Conservation (phyloP, 1,140 invertebrate species). For the Pseudomyrmex sp. region DNA sequence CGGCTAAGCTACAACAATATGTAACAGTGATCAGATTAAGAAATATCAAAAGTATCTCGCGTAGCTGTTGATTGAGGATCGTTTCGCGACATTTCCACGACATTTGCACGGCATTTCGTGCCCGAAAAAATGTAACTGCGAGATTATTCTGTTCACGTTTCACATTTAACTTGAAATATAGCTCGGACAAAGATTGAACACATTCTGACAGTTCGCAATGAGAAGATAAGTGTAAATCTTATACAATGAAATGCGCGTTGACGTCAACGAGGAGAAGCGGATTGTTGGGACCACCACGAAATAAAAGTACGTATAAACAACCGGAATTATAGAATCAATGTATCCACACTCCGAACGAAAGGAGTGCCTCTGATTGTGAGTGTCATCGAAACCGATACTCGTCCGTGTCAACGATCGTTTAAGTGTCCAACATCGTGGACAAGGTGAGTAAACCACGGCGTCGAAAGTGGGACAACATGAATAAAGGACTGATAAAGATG, state of each 20-base stretch:
- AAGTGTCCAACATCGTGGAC: slow-evolving; percentile 69
- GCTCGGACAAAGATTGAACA: slow-evolving; percentile 1
- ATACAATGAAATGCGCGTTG: not conserved
- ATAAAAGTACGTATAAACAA: not conserved
- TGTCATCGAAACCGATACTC: slow-evolving; percentile 56
- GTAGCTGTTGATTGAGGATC: not conserved
- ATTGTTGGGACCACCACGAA: slow-evolving; percentile 40
- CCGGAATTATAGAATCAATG: slow-evolving; percentile 7
- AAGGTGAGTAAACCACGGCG: slow-evolving; percentile 72
- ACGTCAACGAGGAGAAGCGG: slow-evolving; percentile 29
- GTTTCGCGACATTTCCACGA: slow-evolving; percentile 19
- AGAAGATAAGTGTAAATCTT: not conserved
- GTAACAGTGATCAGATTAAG: not conserved
- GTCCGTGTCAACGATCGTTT: slow-evolving; percentile 77
- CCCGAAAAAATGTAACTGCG: not conserved
- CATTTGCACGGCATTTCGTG: not conserved
- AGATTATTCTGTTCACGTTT: not conserved
- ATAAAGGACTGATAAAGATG: slow-evolving; percentile 26
- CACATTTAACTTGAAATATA: not conserved
- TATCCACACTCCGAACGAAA: not conserved
- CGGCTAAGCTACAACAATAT: not conserved
- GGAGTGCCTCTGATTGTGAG: slow-evolving; percentile 23
- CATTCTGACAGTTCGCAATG: not conserved
- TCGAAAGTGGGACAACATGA: slow-evolving; percentile 70
- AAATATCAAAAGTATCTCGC: not conserved